Conservation (phyloP, 1,140 invertebrate species). For the Rhysida immarginata region DNA sequence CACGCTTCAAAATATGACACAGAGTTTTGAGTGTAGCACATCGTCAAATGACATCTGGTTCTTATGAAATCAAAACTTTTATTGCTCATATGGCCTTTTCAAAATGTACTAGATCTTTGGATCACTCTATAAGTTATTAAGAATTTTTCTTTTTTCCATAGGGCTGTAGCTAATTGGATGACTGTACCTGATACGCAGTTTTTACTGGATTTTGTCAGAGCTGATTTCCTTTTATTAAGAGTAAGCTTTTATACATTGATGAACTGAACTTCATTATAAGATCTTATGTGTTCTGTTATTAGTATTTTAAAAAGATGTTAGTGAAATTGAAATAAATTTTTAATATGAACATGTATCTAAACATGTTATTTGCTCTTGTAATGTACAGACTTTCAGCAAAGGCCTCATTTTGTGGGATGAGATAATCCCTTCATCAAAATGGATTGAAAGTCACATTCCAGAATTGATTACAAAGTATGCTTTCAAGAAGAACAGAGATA, state of each 20-base stretch:
- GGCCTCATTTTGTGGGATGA: constrained; percentile 75
- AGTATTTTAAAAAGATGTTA: no score
- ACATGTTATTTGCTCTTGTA: no score
- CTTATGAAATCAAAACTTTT: no score
- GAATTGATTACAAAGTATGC: constrained; percentile 50
- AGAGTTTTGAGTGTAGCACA: no score
- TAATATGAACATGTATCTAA: no score
- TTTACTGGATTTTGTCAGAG: constrained; percentile 78
- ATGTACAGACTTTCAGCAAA: constrained; percentile 45
- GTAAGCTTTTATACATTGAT: constrained; percentile 4
- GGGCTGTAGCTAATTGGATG: constrained; percentile 87
- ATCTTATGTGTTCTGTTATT: no score
- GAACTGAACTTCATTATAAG: background rate
- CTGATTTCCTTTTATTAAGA: constrained; percentile 77
- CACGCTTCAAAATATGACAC: no score
- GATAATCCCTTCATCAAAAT: constrained; percentile 59
- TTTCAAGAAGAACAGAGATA: constrained; percentile 18
- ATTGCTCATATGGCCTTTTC: no score
- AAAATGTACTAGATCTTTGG: no score
- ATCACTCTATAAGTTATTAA: no score
- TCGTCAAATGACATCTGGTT: no score
- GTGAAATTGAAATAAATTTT: no score
- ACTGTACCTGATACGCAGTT: constrained; percentile 75
- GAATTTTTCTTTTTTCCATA: constrained; percentile 16
- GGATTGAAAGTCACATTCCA: constrained; percentile 73